phyloP scores from a whole-genome alignment of 2,113 vertebrate genomes.

The Coturnix japonica region DNA sequence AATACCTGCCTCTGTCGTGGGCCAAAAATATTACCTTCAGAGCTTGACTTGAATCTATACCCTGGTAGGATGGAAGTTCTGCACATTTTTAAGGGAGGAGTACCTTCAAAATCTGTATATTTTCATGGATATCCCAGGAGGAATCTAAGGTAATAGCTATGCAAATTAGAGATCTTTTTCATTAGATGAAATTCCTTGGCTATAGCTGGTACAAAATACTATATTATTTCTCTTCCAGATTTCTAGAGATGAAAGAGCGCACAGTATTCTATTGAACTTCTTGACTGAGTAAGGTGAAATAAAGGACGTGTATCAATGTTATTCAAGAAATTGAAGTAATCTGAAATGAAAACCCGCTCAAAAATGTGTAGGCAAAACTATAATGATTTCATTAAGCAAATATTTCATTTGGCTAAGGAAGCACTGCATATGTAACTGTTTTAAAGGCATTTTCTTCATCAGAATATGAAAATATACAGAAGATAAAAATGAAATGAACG shows the following conservation, averaged over 20 bases:
- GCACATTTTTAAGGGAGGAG: background rate
- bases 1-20: too few relatives aligned
- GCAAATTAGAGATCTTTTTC: fast-evolving
- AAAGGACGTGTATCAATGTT: background rate
- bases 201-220: background rate
- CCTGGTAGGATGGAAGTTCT: background rate
- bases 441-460: background rate
- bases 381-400: background rate
- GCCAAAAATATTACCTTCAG: too few relatives aligned
- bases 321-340: background rate
- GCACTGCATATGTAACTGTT: fast-evolving
- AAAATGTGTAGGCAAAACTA: background rate
- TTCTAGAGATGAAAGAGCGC: background rate
- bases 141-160: background rate
- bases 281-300: background rate
- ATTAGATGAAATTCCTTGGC: background rate
- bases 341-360: background rate
- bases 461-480: background rate
- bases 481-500: background rate
- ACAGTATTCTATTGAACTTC: background rate
- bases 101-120: background rate
- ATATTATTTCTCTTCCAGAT: background rate
- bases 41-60: background rate
- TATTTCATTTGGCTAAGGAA: background rate
- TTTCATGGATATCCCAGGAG: background rate